Evolutionary conservation across 1,140 invertebrate species (phyloP), one percentile per base, ranked within the genome.

Genomic region (Ladona fulva): DNA sequence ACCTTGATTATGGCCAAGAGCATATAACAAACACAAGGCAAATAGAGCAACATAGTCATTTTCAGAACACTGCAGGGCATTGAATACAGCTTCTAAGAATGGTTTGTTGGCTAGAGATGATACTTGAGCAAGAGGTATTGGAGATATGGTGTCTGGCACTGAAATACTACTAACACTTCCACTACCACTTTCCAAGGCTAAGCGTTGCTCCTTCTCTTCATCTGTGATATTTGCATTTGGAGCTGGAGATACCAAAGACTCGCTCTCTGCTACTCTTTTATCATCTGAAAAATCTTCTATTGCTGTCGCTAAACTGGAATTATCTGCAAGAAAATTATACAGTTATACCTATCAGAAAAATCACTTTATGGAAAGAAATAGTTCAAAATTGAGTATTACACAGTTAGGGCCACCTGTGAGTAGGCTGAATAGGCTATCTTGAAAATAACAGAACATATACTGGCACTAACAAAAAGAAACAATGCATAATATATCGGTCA

Each of bases 41-140:
- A 99, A 97, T 75, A 99, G 86, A 0, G 96, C 92, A 44, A 94
- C 89, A 85, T 99, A 98, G 87, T 99, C 97, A 86, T 98, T 98
- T 83, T 97, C 95, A 7, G 86, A 88, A 83, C 95, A 95, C 82
- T 95, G 90, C 44, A 90, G 80, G 0, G 94, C 92, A 80, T 93
- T 92, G 76, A 97, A 87, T 78, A 98, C 91, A 0, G 94, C 93
- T 84, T 97, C 93, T 73, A 98, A 86, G 86, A 98, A 98, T 11
- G 96, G 94, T 82, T 93, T 92, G 76, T 89, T 90, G 10, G 86
- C 84, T 76, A 89, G 83, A 25, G 19, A 80, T 76, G 42, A n/a
- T n/a, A 74, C 78, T 78, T 76, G 75, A 74, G 74, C 74, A 19
- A 73, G 42, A 37, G 44, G 42, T 44, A 25, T 19, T 0, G 42